A percentile compares a stretch with the other conserved stretches of the same genome.
Conservation (phyloP, 1,140 invertebrate species). For the Acyrthosiphon pisum region DNA sequence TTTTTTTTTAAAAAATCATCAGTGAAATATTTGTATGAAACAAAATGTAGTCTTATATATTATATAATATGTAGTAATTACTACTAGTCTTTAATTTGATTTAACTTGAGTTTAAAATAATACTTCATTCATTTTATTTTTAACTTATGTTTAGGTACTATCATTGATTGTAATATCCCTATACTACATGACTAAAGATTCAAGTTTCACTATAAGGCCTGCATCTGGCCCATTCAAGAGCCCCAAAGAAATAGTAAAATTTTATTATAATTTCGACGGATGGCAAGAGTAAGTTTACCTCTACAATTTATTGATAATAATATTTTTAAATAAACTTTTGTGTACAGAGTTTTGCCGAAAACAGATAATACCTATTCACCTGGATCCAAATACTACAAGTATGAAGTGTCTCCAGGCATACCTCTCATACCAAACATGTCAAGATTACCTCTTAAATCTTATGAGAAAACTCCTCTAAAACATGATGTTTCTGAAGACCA, state of each 20-base stretch:
- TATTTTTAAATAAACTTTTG: background rate
- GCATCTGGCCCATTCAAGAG: constrained; percentile 14
- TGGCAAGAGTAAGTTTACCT: constrained; percentile 51
- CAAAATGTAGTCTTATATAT: background rate
- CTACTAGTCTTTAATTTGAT: background rate
- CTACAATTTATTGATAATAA: background rate
- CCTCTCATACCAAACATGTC: constrained; percentile 61
- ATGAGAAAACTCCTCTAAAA: constrained; percentile 50
- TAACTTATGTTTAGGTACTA: constrained; percentile 9
- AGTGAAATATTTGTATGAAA: background rate
- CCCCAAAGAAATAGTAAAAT: constrained; percentile 55
- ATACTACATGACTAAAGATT: constrained; percentile 52
- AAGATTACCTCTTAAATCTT: constrained; percentile 54
- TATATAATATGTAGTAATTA: too few relatives aligned
- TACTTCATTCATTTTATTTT: background rate
- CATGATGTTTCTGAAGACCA: background rate
- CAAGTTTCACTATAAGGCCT: constrained; percentile 43
- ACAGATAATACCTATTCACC: constrained; percentile 61
- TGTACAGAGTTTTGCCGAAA: constrained; percentile 60
- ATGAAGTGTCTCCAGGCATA: constrained; percentile 61
- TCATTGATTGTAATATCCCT: background rate
- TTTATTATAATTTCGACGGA: constrained; percentile 50
- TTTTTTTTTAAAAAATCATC: background rate
- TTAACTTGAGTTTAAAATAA: background rate
- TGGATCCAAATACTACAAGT: constrained; percentile 59